Evolutionary conservation across 2,888 invertebrate genomes (phyloP), one percentile per base, ranked within the genome.

Genomic region (Amitus sp.): DNA sequence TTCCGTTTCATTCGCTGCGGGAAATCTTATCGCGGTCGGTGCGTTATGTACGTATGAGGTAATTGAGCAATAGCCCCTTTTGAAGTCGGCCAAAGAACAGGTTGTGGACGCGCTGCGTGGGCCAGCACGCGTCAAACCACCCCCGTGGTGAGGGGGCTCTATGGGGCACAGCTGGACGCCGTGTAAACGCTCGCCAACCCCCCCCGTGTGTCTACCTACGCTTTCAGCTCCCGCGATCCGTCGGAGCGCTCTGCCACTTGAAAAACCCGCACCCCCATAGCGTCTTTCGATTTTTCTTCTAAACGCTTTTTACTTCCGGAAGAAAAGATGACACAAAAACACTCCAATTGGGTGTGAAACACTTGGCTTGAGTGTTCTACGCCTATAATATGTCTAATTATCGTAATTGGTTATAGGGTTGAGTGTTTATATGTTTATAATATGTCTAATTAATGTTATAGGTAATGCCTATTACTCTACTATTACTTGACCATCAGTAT

Each of bases 141-240:
- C 74, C 75, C 76, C 76, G 73, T 76, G 67, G 68, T 67, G 68
- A 69, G 61, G 53, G 63, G 63, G 55, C 62, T 55, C 66, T 52
- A 65, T 57, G 63, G 70, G 65, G 73, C 79, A 74, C 79, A 79
- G 79, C 79, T 79, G 79, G 79, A 59, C 54, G 73, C 75, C 78
- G 75, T 73, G 74, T 71, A 72, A 70, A 71, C 65, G 68, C 68
- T 65, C 57, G 50, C 48, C 56, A 60, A 68, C 61, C 61, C 65
- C 65, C 54, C 58, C 53, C 2, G 15, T 27, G 46, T 19, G 47
- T 18, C 66, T 40, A 45, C 55, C 42, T 20, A 53, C 51, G 51
- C 45, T 62, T 65, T 52, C 42, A 48, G 37, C 48, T 47, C 50
- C 50, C 27, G 33, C 30, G 23, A n/a, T 15, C 45, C 34, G 19